A percentile compares a stretch with the other conserved stretches of the same genome.
These are phyloP conservation scores for Tetramorium simillimum DNA, from an alignment of 1,140 invertebrate genomes.

Conservation along the genomic window DNA sequence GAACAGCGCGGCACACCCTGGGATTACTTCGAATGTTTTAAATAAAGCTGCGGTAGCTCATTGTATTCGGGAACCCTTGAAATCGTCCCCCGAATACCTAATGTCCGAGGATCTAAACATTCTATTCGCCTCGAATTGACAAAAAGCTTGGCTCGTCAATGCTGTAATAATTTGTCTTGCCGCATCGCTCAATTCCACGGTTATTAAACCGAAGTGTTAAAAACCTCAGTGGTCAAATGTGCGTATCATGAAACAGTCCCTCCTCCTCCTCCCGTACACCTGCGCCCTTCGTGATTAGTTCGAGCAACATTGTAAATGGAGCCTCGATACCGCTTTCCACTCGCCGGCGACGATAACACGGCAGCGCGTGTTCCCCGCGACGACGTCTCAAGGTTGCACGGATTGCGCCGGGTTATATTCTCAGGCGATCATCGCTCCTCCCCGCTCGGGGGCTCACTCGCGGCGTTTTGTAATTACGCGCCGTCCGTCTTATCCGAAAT, in stretches of 20 bases:
- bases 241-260: not conserved
- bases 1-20: slow-evolving; percentile 42
- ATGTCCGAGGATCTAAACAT: not conserved
- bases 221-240: not conserved
- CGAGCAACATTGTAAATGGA: not conserved
- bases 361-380: not conserved
- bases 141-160: not conserved
- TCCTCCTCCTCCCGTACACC: not conserved
- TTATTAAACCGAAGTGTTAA: not conserved
- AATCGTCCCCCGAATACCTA: not conserved
- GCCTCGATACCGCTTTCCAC: slow-evolving; percentile 14
- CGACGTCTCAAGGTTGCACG: slow-evolving; percentile 56
- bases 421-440: slow-evolving; percentile 48
- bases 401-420: slow-evolving; percentile 43
- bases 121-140: not conserved
- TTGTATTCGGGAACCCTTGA: not conserved
- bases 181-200: no score
- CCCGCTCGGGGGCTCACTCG: not conserved
- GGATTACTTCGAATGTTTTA: slow-evolving; percentile 47
- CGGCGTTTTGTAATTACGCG: slow-evolving; percentile 58
- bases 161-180: not conserved
- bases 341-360: not conserved
- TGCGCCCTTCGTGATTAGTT: not conserved
- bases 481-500: slow-evolving; percentile 56
- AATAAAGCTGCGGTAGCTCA: not conserved